Base-by-base conservation (phyloP, 2,113 vertebrate genomes). In the Syrmaticus mikado region DNA sequence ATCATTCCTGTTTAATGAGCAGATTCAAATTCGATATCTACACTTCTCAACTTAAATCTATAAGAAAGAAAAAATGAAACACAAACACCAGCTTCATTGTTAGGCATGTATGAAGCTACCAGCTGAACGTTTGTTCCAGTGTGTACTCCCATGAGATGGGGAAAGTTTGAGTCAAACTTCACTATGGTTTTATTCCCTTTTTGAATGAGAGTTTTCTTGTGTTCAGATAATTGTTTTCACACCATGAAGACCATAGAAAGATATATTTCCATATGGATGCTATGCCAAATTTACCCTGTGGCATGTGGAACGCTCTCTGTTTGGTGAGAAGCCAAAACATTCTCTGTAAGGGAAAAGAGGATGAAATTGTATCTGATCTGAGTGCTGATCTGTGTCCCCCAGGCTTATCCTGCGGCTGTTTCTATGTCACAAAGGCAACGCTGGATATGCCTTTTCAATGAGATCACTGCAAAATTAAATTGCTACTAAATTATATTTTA, bases 381-480 rank as follows among this genome's bases (percentile, higher is more conserved):
- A 86, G 97, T 95, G 90, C 96, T 96, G 97, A 97, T 97, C 96
- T 96, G 46, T 52, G 75, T 95, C 93, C 90, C 81, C 66, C 52
- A 91, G 94, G 93, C 34, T 96, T 95, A 92, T 74, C 90, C 97
- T 89, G 60, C 95, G 93, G 94, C 92, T 50, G 27, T 96, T 95
- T 93, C 95, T 82, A 45, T 70, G 41, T 66, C 85, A 86, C 50
- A 72, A 73, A 74, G 58, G 67, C 80, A 94, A 16, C 48, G 32
- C 68, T 98, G 92, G 91, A 94, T 97, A 91, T 97, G 94, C 95
- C 94, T 97, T 97, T 97, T 96, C 97, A 93, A 46, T 98, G 97
- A 98, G 96, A 96, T 98, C 96, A 98, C 71, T 94, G 92, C 89
- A 97, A 96, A 98, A 92, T 95, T 61, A 92, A 96, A 95, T 97